phyloP scores from a whole-genome alignment of 2,888 invertebrate genomes.

The Mactromeris polynyma region DNA sequence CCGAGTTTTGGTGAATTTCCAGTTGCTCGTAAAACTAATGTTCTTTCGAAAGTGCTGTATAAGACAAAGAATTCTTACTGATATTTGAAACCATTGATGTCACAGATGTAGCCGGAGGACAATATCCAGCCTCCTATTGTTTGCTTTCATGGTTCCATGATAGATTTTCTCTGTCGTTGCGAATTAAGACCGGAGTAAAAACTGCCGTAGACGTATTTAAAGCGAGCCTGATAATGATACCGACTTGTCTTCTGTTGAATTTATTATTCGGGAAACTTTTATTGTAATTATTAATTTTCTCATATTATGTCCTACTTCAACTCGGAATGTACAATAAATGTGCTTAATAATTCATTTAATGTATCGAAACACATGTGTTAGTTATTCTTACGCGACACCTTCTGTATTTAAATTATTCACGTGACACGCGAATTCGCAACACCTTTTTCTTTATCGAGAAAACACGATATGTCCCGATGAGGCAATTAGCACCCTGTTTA shows the following conservation, averaged over 20 bases:
- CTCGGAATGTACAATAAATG: background rate
- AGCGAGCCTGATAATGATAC: background rate
- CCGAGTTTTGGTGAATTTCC: background rate
- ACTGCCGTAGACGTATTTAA: background rate
- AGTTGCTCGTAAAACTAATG: background rate
- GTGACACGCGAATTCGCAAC: conserved; percentile 8
- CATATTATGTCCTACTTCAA: background rate
- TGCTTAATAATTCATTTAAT: conserved; percentile 44
- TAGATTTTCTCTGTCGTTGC: background rate
- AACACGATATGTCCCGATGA: conserved; percentile 17
- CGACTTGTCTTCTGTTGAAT: background rate
- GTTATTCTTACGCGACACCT: conserved; percentile 21
- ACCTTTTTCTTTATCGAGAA: background rate
- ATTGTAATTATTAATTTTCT: background rate
- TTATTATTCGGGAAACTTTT: background rate
- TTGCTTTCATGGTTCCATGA: background rate
- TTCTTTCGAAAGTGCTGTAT: background rate
- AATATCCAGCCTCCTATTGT: background rate
- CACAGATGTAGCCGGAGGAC: background rate
- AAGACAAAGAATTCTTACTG: background rate
- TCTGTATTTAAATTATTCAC: conserved; percentile 25
- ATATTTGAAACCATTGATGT: background rate
- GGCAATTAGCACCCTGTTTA: background rate
- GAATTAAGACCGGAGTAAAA: background rate
- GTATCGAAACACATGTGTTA: conserved; percentile 17